These are phyloP conservation scores for Meandrusa payeni DNA, from an alignment of 2,888 invertebrate species.

Conservation along the genomic window DNA sequence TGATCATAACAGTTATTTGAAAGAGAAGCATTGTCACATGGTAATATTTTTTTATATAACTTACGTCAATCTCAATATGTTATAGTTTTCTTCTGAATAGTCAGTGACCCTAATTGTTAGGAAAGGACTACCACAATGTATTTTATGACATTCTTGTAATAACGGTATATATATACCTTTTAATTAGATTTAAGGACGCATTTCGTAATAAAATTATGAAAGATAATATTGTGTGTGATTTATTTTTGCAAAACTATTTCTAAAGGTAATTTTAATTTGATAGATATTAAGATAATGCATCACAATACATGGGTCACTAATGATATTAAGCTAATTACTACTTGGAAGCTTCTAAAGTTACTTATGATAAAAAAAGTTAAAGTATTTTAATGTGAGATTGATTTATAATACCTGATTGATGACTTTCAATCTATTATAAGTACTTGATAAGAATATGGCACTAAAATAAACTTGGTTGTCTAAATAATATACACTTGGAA, in stretches of 20 bases:
- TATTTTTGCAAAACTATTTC: slow-evolving; percentile 37
- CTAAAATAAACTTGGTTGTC: too few species aligned
- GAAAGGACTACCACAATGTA: slow-evolving; percentile 19
- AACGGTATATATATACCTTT: slow-evolving; percentile 48
- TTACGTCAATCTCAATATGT: slow-evolving; percentile 15
- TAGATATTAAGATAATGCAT: too few species aligned
- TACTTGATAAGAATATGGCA: too few species aligned
- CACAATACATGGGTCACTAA: background rate
- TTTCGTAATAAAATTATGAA: slow-evolving; percentile 67
- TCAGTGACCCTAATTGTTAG: slow-evolving; percentile 20
- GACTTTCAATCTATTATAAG: too few species aligned
- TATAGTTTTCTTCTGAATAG: slow-evolving; percentile 3
- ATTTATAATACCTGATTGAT: too few species aligned
- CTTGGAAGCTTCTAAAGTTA: too few species aligned
- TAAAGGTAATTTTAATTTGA: background rate
- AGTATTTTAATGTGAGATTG: too few species aligned
- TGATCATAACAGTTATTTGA: slow-evolving; percentile 3
- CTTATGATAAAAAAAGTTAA: too few species aligned
- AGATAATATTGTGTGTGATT: slow-evolving; percentile 51
- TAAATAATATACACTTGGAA: too few species aligned
- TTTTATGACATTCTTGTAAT: slow-evolving; percentile 39
- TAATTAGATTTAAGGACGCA: slow-evolving; percentile 62
- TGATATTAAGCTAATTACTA: too few species aligned
- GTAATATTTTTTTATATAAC: slow-evolving; percentile 17
- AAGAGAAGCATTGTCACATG: slow-evolving; percentile 9